Evolutionary conservation across 2,888 invertebrate species (phyloP), one percentile per base, ranked within the genome.

Genomic region (Macrosoma leucophasiata): DNA sequence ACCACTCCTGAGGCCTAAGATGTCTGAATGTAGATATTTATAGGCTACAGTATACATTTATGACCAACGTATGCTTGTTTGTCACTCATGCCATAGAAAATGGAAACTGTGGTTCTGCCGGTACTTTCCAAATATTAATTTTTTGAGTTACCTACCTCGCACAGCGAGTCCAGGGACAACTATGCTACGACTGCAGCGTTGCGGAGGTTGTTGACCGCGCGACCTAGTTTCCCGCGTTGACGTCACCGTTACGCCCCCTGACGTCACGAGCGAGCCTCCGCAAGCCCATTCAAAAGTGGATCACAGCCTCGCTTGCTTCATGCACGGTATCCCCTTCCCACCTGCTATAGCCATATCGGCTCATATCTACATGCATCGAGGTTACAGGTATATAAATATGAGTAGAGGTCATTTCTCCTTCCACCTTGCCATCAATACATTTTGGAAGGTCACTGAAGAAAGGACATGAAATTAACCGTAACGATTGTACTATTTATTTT

Each of bases 271-370:
- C 60, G 57, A 67, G 74, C 75, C 76, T 70, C 73, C 64, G 54
- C 63, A 50, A 64, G 65, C 71, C 66, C 81, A 82, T 81, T 82
- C 81, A 82, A 79, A 81, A 82, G 56, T 82, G 58, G 81, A 81
- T 62, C 81, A 77, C 60, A 72, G 67, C 70, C 72, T 63, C 58
- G 61, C 58, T 46, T n/a, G 35, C 31, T 29, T 54, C 60, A 62
- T 58, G 58, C 63, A 60, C 52, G 49, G 35, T 44, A 43, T 61
- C 55, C 52, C 60, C 57, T 42, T 52, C 53, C 55, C 47, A 43
- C 45, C 44, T 49, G 39, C 41, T 35, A 23, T 39, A 38, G 51
- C 49, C 46, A 40, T 42, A 46, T 26, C 30, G 38, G 32, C 33
- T 47, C 43, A 45, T 43, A 52, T 52, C 46, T 44, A 54, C 50